phyloP scores from a whole-genome alignment of 2,888 invertebrate species.

The Ichneumoninae sp. region DNA sequence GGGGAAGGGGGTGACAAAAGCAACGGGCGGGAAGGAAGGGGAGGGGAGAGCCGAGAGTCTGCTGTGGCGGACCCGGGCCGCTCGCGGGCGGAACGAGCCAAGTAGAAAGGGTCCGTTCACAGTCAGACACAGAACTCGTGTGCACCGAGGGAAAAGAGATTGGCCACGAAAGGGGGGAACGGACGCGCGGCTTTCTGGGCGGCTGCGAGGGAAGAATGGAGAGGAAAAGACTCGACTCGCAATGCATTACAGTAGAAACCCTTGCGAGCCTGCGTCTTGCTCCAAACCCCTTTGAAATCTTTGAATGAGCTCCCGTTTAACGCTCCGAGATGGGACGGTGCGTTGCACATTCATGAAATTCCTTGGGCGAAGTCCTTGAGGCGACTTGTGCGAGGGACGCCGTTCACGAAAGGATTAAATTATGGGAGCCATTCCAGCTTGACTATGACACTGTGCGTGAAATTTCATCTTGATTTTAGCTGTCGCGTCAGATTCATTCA shows the following conservation, averaged over 20 bases:
- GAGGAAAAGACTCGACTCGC: conserved; percentile 26
- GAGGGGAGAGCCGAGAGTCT: neutral
- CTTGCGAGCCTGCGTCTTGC: neutral
- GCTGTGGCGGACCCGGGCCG: conserved; percentile 20
- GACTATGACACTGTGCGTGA: too few relatives aligned
- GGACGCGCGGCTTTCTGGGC: neutral
- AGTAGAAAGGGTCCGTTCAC: conserved; percentile 56
- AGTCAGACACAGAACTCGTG: conserved; percentile 60
- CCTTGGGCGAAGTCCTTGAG: neutral
- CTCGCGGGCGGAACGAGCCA: conserved; percentile 52
- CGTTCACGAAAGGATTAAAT: too few relatives aligned
- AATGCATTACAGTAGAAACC: conserved; percentile 36
- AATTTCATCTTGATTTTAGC: too few relatives aligned
- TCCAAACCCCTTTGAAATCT: neutral
- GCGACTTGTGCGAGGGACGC: neutral
- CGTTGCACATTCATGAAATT: neutral
- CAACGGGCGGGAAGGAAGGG: conserved; percentile 19
- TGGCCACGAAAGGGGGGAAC: conserved; percentile 46
- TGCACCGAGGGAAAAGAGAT: conserved; percentile 49
- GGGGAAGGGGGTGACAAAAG: conserved; percentile 29
- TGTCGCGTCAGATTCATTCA: too few relatives aligned
- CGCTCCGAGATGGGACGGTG: neutral
- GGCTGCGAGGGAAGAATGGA: conserved; percentile 8
- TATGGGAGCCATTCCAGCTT: too few relatives aligned
- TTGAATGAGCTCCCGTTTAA: neutral